phyloP scores from a whole-genome alignment of 2,113 vertebrate species.

The Peromyscus maniculatus region DNA sequence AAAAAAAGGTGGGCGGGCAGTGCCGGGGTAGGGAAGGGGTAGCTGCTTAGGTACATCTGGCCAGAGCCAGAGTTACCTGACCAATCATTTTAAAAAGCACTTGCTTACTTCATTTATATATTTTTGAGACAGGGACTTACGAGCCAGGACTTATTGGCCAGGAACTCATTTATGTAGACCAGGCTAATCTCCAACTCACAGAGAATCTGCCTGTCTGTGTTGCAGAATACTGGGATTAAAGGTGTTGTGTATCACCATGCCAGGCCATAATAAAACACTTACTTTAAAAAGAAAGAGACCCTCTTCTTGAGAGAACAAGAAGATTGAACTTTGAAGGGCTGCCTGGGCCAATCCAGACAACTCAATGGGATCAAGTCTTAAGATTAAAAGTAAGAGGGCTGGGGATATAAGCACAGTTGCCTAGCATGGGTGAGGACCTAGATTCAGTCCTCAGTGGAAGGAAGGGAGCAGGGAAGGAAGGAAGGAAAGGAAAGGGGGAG shows the following conservation, averaged over 20 bases:
- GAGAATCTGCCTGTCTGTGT: background rate
- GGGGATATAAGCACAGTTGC: no score
- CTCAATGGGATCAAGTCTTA: background rate
- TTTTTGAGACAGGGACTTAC: background rate
- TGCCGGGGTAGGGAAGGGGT: accelerated
- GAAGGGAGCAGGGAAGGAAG: background rate
- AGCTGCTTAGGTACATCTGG: background rate
- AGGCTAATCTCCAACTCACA: background rate
- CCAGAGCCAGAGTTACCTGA: background rate
- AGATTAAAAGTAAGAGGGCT: background rate
- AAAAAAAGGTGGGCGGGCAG: background rate
- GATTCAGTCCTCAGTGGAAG: background rate
- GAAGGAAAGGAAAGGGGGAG: background rate
- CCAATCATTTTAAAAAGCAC: background rate
- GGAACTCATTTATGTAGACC: background rate
- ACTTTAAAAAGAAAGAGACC: background rate
- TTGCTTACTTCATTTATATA: background rate
- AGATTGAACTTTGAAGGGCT: background rate
- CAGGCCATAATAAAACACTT: background rate
- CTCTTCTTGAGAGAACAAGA: background rate
- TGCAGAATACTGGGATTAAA: background rate
- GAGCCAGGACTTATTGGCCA: background rate
- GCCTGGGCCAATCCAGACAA: background rate
- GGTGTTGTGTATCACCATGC: background rate
- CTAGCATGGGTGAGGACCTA: background rate